Base-by-base conservation (phyloP, 2,113 vertebrate species). In the Gobiocypris rarus region DNA sequence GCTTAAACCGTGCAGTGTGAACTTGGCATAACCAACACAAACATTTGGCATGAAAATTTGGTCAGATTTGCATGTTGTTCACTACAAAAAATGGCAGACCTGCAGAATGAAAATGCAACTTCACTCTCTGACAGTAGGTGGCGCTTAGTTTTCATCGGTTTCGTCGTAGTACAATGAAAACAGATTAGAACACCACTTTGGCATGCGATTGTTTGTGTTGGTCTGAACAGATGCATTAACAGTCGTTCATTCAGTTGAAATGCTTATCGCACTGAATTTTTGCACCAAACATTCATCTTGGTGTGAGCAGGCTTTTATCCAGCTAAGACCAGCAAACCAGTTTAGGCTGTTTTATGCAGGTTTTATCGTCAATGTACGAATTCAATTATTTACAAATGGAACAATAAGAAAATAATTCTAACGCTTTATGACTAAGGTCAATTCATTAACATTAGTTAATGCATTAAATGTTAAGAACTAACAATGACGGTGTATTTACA, bases 361-460 rank as follows among this genome's bases (percentile, higher is more conserved):
- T 24, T 71, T 70, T n/a, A 41, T 70, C 63, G 34, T 14, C 15
- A 15, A 65, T 26, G 2, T 26, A 19, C 1, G 28, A 70, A 70
- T 69, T 2, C 2, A 41, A 9, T 67, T 65, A 38, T 41, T 43
- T n/a, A 70, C 67, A 70, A 70, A n/a, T 41, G 31, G 31, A 69
- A 31, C 61, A 31, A 31, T 67, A 34, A 67, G 15, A 22, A 70
- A 2, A 48, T 26, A 45, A 26, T 48, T 3, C 13, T 15, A 71
- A 45, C 11, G 22, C 2, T 45, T 43, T 48, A 15, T 6, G 10
- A 45, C 10, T 50, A 70, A n/a, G 3, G 2, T 70, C 11, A 13
- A 70, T 70, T 70, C 22, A 38, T 70, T 70, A 70, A 43, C 41
- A 73, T 73, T 73, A 15, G n/a, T 41, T 41, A 73, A 73, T 73